A percentile compares a stretch with the other conserved stretches of the same genome.
These are phyloP conservation scores for Thalassarche chlororhynchos DNA, from an alignment of 2,113 vertebrate species.

Conservation along the genomic window DNA sequence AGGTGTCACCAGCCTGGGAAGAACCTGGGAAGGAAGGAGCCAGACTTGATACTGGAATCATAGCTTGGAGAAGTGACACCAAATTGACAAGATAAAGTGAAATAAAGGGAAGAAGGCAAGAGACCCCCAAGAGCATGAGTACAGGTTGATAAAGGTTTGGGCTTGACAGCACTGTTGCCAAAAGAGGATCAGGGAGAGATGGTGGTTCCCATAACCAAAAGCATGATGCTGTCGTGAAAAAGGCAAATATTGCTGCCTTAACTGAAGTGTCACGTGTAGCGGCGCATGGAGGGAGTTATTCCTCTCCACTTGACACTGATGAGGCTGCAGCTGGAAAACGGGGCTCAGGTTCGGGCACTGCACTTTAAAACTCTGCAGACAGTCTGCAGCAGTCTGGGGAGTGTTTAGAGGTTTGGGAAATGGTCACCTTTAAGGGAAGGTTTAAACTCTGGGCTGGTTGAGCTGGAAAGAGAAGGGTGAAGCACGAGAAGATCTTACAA, in stretches of 20 bases:
- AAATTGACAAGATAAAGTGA: too few relatives aligned
- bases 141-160: background rate
- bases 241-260: background rate
- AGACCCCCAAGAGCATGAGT: background rate
- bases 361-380: background rate
- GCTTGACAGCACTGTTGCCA: too few relatives aligned
- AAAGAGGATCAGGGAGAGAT: background rate
- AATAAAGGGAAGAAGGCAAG: background rate
- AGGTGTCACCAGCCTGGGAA: background rate
- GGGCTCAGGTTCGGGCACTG: background rate
- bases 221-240: background rate
- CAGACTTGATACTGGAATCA: background rate
- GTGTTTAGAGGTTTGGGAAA: background rate
- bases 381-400: fast-evolving
- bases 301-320: background rate
- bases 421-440: background rate
- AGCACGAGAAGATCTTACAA: background rate
- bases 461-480: background rate
- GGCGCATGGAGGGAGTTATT: fast-evolving
- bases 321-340: background rate
- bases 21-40: background rate
- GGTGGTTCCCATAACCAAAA: background rate
- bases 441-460: background rate
- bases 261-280: background rate
- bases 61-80: background rate